Percentiles rank a stretch among this genome's conserved stretches.
These are phyloP conservation scores for Mesorhabditis spiculigera DNA, from an alignment of 2,888 invertebrate species.

Conservation along the genomic window DNA sequence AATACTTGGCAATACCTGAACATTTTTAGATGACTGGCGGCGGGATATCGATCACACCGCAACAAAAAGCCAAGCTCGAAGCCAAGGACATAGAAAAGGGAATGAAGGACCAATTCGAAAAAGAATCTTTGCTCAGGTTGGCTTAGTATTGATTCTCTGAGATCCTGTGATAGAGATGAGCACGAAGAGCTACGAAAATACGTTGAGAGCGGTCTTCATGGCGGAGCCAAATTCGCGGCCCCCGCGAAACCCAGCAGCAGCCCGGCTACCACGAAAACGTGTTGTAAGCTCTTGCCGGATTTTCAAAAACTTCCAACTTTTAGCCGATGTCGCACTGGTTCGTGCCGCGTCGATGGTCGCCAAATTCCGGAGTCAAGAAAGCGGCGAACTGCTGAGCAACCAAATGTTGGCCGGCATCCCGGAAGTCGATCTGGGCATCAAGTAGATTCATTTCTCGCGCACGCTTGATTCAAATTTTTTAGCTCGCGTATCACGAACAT, in stretches of 20 bases:
- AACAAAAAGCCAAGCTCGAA: constrained; percentile 44
- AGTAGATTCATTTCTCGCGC: constrained; percentile 65
- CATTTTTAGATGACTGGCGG: constrained; percentile 41
- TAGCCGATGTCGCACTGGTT: constrained; percentile 60
- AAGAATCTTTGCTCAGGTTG: constrained; percentile 48
- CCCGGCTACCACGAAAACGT: neutral
- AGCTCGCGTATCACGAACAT: constrained; percentile 95
- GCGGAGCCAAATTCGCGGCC: constrained; percentile 11
- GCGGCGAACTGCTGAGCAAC: constrained; percentile 98
- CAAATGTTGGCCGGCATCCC: constrained; percentile 99
- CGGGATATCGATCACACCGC: constrained; percentile 41
- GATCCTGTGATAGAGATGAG: constrained; percentile 34
- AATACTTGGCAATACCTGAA: neutral
- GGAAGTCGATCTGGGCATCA: constrained; percentile 97
- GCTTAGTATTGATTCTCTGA: neutral
- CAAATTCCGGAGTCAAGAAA: constrained; percentile 75
- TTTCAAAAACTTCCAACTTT: neutral
- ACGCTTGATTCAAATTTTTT: constrained; percentile 16
- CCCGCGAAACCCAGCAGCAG: neutral
- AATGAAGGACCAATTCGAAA: constrained; percentile 52
- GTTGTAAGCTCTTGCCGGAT: too few species aligned
- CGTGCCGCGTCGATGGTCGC: constrained; percentile 83
- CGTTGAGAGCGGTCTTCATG: constrained; percentile 41
- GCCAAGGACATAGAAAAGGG: constrained; percentile 53
- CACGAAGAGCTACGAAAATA: constrained; percentile 53